Percentiles rank a stretch among this genome's conserved stretches.
These are phyloP conservation scores for Drosophila quadrilineata DNA, from an alignment of 1,140 invertebrate genomes.

Conservation along the genomic window DNA sequence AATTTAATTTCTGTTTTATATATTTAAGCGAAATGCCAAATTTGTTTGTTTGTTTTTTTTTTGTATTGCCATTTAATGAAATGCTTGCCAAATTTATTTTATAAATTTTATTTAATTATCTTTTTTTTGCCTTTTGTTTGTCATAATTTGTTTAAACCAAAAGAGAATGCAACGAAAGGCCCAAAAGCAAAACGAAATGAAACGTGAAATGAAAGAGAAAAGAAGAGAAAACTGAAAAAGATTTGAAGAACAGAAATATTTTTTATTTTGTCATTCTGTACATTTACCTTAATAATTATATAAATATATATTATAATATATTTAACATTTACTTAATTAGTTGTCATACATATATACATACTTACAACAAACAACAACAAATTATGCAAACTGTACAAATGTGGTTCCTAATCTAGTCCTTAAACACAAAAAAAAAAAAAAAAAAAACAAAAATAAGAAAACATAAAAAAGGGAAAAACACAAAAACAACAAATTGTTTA, in stretches of 20 bases:
- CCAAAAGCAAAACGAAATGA: constrained; percentile 16
- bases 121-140: constrained; percentile 33
- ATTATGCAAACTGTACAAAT: constrained; percentile 76
- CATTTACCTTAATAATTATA: constrained; percentile 65
- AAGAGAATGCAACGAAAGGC: constrained; percentile 33
- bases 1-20: constrained; percentile 10
- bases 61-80: constrained; percentile 33
- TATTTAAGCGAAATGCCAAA: too few relatives aligned
- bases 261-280: constrained; percentile 55
- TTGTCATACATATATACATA: constrained; percentile 22
- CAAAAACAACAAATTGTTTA: not conserved
- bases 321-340: constrained; percentile 38
- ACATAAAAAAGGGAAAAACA: constrained; percentile 10
- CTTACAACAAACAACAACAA: constrained; percentile 43
- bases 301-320: too few relatives aligned
- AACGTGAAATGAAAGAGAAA: too few relatives aligned
- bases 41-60: not conserved
- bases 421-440: constrained; percentile 34
- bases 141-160: too few relatives aligned
- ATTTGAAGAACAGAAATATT: constrained; percentile 13
- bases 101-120: constrained; percentile 11
- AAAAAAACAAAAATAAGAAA: constrained; percentile 16
- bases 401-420: constrained; percentile 81
- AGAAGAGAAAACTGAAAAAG: too few relatives aligned
- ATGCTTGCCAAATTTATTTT: constrained; percentile 43